Evolutionary conservation across 2,113 vertebrate genomes (phyloP).

Genomic region (Sakesphorus luctuosus): DNA sequence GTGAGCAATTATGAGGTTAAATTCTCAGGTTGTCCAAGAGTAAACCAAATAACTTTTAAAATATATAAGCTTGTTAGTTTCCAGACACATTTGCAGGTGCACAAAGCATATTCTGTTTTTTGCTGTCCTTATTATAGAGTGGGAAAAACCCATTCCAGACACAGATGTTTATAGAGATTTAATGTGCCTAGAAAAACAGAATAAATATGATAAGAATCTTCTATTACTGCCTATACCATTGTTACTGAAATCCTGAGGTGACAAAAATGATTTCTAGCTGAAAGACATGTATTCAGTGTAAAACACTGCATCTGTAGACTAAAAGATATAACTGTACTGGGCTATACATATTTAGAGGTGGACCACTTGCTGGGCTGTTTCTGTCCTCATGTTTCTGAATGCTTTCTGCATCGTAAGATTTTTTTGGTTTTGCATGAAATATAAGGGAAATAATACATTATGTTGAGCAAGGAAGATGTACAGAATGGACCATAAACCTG

Average conservation of each 20-base stretch:
- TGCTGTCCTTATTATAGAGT: neutral
- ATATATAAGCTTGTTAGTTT: neutral
- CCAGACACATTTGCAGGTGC: neutral
- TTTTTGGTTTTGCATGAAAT: neutral
- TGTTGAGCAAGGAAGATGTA: neutral
- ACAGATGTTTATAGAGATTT: neutral
- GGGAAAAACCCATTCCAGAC: fast-evolving
- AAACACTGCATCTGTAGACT: neutral
- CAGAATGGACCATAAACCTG: neutral
- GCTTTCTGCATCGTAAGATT: neutral
- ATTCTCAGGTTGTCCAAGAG: neutral
- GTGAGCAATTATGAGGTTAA: neutral
- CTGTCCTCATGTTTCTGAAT: neutral
- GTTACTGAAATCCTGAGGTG: neutral
- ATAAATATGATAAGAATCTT: neutral
- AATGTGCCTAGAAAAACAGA: neutral
- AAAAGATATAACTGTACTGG: neutral
- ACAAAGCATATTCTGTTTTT: neutral
- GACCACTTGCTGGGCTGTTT: neutral
- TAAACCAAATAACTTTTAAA: neutral
- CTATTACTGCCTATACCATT: neutral
- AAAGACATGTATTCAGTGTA: neutral
- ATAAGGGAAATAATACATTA: neutral
- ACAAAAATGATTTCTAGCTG: neutral
- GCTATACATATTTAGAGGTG: neutral